These are phyloP conservation scores for Enteromius trimaculatus DNA, from an alignment of 2,797 vertebrate genomes.

Conservation along the genomic window DNA sequence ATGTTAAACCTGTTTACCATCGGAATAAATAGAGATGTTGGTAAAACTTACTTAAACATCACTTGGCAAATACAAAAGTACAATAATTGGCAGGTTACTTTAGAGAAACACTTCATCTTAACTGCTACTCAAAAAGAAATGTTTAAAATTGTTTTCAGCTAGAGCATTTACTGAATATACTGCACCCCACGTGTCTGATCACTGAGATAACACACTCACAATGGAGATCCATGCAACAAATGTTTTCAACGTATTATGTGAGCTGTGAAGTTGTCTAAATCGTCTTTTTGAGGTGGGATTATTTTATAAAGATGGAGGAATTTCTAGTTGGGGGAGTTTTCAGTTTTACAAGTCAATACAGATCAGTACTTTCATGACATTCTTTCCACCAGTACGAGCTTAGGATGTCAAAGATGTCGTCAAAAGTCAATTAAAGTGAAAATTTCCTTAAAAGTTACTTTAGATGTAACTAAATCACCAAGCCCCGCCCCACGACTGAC, in stretches of 20 bases:
- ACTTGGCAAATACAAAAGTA: background rate
- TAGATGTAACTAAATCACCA: too few relatives aligned
- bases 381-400: background rate
- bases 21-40: background rate
- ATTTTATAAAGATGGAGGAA: background rate
- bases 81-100: slow-evolving; percentile 3
- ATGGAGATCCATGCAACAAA: background rate
- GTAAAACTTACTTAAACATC: slow-evolving; percentile 17
- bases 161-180: background rate
- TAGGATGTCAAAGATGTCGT: background rate
- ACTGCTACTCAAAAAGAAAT: background rate
- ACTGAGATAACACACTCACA: too few relatives aligned
- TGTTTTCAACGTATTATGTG: background rate
- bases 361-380: background rate
- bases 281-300: background rate
- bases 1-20: slow-evolving; percentile 28
- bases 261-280: background rate
- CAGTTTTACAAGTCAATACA: slow-evolving; percentile 5
- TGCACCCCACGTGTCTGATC: background rate
- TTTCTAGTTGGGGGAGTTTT: background rate
- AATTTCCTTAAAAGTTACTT: too few relatives aligned
- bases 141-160: background rate
- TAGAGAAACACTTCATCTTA: background rate
- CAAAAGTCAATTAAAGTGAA: background rate
- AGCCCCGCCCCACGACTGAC: too few relatives aligned